Evolutionary conservation across 2,113 vertebrate genomes (phyloP), one percentile per base, ranked within the genome.

Genomic region (Mesitornis unicolor): DNA sequence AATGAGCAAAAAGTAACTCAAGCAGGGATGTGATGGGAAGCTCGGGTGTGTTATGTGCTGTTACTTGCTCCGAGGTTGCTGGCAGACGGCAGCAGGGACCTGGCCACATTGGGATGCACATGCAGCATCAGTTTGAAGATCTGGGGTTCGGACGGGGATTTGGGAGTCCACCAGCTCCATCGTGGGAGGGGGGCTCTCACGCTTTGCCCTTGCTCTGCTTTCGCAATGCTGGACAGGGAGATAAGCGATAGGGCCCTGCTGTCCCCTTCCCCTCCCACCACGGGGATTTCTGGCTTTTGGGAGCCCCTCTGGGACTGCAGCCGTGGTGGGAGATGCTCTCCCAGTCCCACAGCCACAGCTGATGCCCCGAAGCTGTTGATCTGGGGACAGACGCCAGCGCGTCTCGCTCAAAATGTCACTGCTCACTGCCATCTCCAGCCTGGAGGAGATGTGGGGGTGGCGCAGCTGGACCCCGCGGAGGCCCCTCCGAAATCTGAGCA

Each of bases 51-150:
- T 36, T 40, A 33, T 59, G 68, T 36, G 56, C 36, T 0, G 65
- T 13, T 13, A 0, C 9, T 26, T 0, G 1, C 48, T 38, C n/a
- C 0, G 7, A 76, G 61, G 60, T 12, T 63, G 38, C 40, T 45
- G 60, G 11, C 13, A 53, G 65, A 6, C 22, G 61, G 80, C 57
- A 51, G 19, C 9, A 2, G 40, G 38, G 35, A 18, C 29, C 22
- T 22, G 42, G 12, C 47, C 0, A 0, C 31, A 16, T 16, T 2
- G 3, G 45, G 63, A 13, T 11, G 33, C 3, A 0, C 1, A 12
- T 2, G 0, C 64, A 59, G 61, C 25, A 7, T 10, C 3, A 0
- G 1, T 40, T 20, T 16, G 31, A 59, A 48, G 43, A 1, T 42
- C 42, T 0, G 3, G 50, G 89, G 8, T 50, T 74, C 15, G 6